Conservation (phyloP, 2,888 invertebrate species). For the Microplitis manilae region DNA sequence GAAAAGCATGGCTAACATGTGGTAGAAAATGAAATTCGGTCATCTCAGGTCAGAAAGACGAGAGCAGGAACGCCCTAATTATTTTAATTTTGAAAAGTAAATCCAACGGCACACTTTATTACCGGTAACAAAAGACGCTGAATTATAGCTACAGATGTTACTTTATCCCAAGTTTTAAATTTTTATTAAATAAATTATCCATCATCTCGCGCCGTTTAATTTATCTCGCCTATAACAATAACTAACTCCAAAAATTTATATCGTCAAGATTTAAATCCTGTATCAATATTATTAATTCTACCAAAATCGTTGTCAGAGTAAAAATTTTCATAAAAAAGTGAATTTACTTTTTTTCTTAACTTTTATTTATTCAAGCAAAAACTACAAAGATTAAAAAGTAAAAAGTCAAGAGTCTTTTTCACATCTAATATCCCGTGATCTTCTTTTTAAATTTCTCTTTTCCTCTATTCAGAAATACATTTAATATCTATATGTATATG, state of each 20-base stretch:
- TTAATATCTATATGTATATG: background rate
- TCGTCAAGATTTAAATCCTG: background rate
- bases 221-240: slow-evolving; percentile 6
- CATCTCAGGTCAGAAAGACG: background rate
- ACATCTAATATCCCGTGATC: background rate
- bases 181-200: background rate
- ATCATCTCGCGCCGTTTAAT: background rate
- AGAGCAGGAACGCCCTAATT: background rate
- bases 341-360: too few relatives aligned
- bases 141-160: slow-evolving; percentile 1
- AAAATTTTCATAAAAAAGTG: too few relatives aligned
- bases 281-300: background rate
- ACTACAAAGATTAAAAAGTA: background rate
- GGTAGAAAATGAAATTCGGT: background rate
- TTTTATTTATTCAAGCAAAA: background rate
- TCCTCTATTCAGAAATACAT: background rate
- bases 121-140: background rate
- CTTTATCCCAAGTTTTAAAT: background rate
- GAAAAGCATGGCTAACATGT: background rate
- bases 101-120: background rate
- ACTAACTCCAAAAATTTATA: background rate
- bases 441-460: background rate
- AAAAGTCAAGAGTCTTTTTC: background rate
- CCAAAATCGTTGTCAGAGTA: too few relatives aligned
- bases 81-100: background rate